These are phyloP conservation scores for Dendrolimus houi DNA, from an alignment of 2,888 invertebrate genomes.

Conservation along the genomic window DNA sequence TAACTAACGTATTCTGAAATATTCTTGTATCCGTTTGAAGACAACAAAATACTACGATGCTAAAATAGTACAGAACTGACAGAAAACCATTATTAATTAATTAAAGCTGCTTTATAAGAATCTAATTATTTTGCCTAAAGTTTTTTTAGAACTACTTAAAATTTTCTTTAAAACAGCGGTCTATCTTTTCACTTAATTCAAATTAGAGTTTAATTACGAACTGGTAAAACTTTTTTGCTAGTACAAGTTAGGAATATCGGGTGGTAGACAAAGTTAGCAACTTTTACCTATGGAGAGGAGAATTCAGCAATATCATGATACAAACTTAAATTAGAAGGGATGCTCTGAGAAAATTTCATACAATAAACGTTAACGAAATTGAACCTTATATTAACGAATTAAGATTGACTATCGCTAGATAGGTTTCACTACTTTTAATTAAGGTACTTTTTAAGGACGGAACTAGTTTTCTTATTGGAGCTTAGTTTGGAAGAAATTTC, in stretches of 20 bases:
- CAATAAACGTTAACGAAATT: background rate
- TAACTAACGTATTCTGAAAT: too few relatives aligned
- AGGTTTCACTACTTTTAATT: background rate
- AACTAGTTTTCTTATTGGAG: background rate
- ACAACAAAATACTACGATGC: too few relatives aligned
- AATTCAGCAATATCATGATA: constrained; percentile 30
- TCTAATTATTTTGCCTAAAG: too few relatives aligned
- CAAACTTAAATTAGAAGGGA: constrained; percentile 42
- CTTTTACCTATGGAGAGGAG: constrained; percentile 29
- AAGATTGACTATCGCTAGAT: background rate
- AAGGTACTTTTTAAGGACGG: background rate
- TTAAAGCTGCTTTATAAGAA: too few relatives aligned
- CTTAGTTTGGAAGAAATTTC: background rate
- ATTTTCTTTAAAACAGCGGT: too few relatives aligned
- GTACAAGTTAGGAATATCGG: background rate
- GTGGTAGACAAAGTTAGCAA: constrained; percentile 3
- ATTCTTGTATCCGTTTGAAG: too few relatives aligned
- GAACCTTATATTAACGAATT: background rate
- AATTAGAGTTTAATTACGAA: background rate
- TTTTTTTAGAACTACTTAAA: too few relatives aligned
- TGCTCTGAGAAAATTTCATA: constrained; percentile 11
- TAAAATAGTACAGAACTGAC: too few relatives aligned
- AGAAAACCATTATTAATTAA: too few relatives aligned
- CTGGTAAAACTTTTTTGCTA: background rate
- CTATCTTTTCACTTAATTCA: background rate